Evolutionary conservation across 2,888 invertebrate genomes (phyloP).

Genomic region (Epinotia demarniana): DNA sequence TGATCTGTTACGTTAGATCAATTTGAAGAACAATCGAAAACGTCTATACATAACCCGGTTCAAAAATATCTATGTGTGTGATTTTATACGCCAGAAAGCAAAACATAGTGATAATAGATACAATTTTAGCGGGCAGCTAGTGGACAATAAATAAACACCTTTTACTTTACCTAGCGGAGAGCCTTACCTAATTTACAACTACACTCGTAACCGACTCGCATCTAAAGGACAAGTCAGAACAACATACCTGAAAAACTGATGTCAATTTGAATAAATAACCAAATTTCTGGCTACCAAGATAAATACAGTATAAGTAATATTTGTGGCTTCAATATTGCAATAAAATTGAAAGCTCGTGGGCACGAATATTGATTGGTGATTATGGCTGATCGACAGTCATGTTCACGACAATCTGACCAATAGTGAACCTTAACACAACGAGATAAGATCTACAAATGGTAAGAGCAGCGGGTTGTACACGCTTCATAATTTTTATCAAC

Average conservation of each 20-base stretch:
- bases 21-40: too few species aligned
- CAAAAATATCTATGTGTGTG: too few species aligned
- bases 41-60: too few species aligned
- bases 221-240: background rate
- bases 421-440: background rate
- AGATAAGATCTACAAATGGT: background rate
- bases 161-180: too few species aligned
- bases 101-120: too few species aligned
- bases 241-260: background rate
- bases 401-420: background rate
- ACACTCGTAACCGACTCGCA: too few species aligned
- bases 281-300: constrained; percentile 11
- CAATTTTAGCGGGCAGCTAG: too few species aligned
- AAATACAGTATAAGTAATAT: constrained; percentile 3
- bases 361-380: constrained; percentile 29
- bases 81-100: too few species aligned
- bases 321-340: constrained; percentile 16
- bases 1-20: background rate
- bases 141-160: too few species aligned
- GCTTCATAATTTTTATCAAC: constrained; percentile 26
- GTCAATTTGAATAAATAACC: constrained; percentile 13
- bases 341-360: constrained; percentile 2
- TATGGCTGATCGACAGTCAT: constrained; percentile 6
- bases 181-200: too few species aligned
- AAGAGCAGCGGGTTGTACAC: background rate